Evolutionary conservation across 1,140 invertebrate species (phyloP).

Genomic region (Heliconius eleuchia): DNA sequence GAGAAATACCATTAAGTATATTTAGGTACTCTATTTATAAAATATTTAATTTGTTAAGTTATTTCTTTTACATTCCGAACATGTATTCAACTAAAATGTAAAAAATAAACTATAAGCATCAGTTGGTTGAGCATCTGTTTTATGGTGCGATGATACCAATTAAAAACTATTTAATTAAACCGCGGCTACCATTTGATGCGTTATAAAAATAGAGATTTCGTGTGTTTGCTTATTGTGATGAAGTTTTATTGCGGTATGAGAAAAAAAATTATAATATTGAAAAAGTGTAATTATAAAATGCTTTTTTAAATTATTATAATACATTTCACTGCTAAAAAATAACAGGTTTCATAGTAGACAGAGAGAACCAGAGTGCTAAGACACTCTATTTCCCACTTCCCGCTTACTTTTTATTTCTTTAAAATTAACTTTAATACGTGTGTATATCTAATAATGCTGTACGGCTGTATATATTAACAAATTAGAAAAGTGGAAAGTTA

Average conservation of each 20-base stretch:
- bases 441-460: background rate
- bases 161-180: constrained; percentile 77
- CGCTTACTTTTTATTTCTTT: background rate
- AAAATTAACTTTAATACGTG: background rate
- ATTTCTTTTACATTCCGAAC: background rate
- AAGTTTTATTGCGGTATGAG: constrained; percentile 60
- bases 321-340: no score
- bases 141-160: constrained; percentile 72
- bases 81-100: background rate
- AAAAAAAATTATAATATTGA: constrained; percentile 33
- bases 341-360: no score
- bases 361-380: no score
- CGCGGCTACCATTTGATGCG: constrained; percentile 72
- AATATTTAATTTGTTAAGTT: background rate
- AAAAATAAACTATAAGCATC: constrained; percentile 34
- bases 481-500: constrained; percentile 40
- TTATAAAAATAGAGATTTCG: constrained; percentile 60
- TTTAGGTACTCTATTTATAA: background rate
- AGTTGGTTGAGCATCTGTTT: constrained; percentile 63
- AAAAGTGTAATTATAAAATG: constrained; percentile 46
- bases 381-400: no score
- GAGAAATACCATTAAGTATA: background rate
- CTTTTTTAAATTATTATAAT: no score
- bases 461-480: background rate
- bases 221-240: constrained; percentile 77